These are phyloP conservation scores for Eupithecia centaureata DNA, from an alignment of 2,888 invertebrate genomes.

Conservation along the genomic window DNA sequence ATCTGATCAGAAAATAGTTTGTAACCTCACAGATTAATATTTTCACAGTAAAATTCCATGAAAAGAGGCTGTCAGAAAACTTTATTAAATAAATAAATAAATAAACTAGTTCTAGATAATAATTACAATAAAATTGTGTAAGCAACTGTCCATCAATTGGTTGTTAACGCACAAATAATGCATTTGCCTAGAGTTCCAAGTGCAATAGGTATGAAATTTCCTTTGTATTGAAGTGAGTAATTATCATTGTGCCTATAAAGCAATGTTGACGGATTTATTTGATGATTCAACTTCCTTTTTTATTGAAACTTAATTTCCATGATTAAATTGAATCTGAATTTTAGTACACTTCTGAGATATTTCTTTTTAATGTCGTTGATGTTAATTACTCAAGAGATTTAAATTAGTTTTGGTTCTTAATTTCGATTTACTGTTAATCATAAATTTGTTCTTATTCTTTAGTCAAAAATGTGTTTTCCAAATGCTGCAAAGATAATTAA, in stretches of 20 bases:
- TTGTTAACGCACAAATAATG: conserved; percentile 26
- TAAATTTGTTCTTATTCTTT: too few species aligned
- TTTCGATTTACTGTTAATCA: too few species aligned
- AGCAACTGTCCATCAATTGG: conserved; percentile 30
- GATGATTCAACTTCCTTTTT: background rate
- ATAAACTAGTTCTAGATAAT: background rate
- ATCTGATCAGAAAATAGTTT: background rate
- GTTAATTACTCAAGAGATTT: too few species aligned
- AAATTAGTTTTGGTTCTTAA: too few species aligned
- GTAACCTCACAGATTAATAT: background rate
- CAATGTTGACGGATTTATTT: background rate
- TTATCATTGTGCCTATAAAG: conserved; percentile 3
- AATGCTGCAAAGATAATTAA: too few species aligned
- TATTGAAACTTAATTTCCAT: too few species aligned
- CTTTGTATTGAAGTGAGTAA: conserved; percentile 26
- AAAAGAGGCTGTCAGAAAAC: background rate
- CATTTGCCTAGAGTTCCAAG: conserved; percentile 24
- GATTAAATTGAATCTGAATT: too few species aligned
- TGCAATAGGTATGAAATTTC: conserved; percentile 32
- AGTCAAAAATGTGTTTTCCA: too few species aligned
- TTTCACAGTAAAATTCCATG: background rate
- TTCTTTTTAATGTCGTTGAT: too few species aligned
- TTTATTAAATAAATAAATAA: too few species aligned
- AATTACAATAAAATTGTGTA: background rate
- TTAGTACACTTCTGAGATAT: too few species aligned